Conservation (phyloP, 2,113 vertebrate species). For the Onychostruthus taczanowskii region DNA sequence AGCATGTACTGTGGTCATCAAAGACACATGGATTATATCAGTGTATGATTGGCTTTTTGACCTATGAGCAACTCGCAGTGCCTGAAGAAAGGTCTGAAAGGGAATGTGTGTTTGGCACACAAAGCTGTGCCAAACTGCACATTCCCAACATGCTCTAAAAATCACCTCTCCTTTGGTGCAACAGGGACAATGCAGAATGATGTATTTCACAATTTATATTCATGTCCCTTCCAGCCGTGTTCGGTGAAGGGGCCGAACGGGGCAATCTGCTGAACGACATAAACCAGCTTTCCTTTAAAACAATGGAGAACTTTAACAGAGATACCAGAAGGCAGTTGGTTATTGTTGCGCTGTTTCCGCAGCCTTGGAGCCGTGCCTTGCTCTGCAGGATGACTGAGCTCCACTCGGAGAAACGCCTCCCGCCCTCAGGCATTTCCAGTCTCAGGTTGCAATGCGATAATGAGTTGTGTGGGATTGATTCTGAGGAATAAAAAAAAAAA, state of each 20-base stretch:
- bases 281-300: neutral
- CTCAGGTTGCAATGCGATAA: neutral
- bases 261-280: neutral
- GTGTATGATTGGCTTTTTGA: neutral
- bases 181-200: neutral
- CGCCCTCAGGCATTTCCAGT: neutral
- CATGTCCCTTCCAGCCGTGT: neutral
- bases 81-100: neutral
- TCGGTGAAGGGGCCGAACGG: neutral
- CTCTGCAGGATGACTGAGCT: neutral
- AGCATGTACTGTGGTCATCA: neutral
- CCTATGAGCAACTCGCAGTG: neutral
- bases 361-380: neutral
- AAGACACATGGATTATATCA: neutral
- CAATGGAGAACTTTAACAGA: neutral
- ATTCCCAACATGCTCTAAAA: neutral
- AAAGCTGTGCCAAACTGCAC: neutral
- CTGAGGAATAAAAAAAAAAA: neutral
- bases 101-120: neutral
- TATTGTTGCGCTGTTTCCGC: neutral
- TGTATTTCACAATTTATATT: neutral
- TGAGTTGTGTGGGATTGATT: neutral
- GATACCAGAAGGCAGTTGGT: neutral
- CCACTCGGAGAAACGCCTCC: neutral
- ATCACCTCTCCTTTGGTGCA: neutral